These are phyloP conservation scores for Aleadryas rufinucha DNA, from an alignment of 2,113 vertebrate species.

Conservation along the genomic window DNA sequence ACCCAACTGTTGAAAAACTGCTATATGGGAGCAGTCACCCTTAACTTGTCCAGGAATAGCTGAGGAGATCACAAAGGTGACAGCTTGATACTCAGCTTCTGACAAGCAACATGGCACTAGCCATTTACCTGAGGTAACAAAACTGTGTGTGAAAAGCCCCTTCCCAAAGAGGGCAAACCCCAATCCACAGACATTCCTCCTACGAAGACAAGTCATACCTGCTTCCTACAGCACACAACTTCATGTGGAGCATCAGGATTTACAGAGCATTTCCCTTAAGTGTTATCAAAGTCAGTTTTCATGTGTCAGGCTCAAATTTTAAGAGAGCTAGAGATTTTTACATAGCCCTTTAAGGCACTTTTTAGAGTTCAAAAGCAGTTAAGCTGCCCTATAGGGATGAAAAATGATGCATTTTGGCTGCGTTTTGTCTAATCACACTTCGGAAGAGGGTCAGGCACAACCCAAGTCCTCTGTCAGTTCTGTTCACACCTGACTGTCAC, in stretches of 20 bases:
- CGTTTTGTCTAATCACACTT: background rate
- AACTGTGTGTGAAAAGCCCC: background rate
- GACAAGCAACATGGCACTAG: background rate
- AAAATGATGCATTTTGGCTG: background rate
- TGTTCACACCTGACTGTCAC: slow-evolving; percentile 5
- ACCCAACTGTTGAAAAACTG: background rate
- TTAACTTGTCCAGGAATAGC: background rate
- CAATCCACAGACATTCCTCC: background rate
- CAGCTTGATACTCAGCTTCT: background rate
- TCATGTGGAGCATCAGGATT: background rate
- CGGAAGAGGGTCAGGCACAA: background rate
- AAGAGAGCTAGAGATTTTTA: background rate
- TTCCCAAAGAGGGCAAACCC: background rate
- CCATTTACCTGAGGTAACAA: background rate
- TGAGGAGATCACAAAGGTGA: background rate
- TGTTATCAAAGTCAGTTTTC: background rate
- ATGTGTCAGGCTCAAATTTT: background rate
- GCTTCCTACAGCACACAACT: background rate
- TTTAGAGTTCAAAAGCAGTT: background rate
- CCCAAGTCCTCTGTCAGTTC: background rate
- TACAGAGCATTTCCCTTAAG: background rate
- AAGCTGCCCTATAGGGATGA: background rate
- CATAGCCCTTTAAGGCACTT: background rate
- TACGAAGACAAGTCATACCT: background rate
- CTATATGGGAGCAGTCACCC: background rate